Percentiles rank a stretch among this genome's conserved stretches.
Conservation (phyloP, 2,113 vertebrate genomes). For the Chaetops frenatus region DNA sequence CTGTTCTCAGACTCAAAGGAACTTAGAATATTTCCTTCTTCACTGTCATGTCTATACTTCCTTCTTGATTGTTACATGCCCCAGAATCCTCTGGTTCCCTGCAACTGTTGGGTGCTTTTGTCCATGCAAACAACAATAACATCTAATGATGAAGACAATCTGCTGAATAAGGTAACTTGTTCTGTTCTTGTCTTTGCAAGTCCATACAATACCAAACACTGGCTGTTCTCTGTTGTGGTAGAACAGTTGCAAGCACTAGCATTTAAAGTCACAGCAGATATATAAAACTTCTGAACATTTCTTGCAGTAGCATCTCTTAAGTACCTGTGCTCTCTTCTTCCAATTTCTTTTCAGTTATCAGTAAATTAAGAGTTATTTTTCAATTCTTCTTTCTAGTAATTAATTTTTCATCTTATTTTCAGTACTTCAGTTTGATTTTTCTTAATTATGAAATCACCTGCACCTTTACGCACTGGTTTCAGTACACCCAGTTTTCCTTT, state of each 20-base stretch:
- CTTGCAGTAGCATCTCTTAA: not conserved
- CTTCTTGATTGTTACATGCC: not conserved
- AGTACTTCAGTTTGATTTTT: not conserved
- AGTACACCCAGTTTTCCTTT: not conserved
- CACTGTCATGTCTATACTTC: not conserved
- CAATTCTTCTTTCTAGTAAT: not conserved
- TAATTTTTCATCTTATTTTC: not conserved
- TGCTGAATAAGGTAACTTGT: not conserved
- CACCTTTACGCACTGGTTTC: not conserved
- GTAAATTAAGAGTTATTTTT: not conserved
- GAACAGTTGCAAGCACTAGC: not conserved
- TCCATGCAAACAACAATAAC: not conserved
- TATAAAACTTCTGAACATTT: not conserved
- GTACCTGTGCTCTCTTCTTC: not conserved
- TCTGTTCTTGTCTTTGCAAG: not conserved
- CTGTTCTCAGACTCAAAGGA: not conserved
- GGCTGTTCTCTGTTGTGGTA: not conserved
- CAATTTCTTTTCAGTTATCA: not conserved
- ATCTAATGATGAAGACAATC: not conserved
- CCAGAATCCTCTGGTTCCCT: not conserved
- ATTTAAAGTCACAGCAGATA: not conserved
- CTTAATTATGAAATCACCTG: not conserved
- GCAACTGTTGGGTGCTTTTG: not conserved
- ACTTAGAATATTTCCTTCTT: not conserved
- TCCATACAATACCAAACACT: not conserved